Conservation (phyloP, 2,888 invertebrate genomes). For the Clanis bilineata region DNA sequence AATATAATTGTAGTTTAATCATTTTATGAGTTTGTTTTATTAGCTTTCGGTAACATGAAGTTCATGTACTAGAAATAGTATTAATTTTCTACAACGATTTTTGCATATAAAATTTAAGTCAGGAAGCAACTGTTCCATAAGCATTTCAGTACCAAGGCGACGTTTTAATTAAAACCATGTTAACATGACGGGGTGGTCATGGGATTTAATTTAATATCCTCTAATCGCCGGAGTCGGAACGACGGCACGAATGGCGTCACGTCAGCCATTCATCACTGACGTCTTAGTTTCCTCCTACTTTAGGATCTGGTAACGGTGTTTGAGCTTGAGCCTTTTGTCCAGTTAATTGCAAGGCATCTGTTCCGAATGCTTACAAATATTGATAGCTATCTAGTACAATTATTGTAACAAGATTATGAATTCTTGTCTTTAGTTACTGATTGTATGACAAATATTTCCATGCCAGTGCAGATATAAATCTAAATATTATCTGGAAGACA, state of each 20-base stretch:
- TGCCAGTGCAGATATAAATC: too few species aligned
- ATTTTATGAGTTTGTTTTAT: too few species aligned
- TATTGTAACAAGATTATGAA: too few species aligned
- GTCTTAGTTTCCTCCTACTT: conserved; percentile 46
- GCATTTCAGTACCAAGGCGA: not conserved
- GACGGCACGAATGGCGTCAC: conserved; percentile 50
- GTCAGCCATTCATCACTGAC: conserved; percentile 56
- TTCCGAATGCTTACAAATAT: not conserved
- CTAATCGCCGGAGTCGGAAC: conserved; percentile 28
- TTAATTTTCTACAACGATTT: too few species aligned
- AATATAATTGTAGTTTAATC: too few species aligned
- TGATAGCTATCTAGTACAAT: not conserved
- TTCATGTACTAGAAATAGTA: too few species aligned
- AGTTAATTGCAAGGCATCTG: not conserved
- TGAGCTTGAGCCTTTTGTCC: not conserved
- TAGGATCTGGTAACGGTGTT: conserved; percentile 1
- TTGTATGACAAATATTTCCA: too few species aligned
- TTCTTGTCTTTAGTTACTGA: too few species aligned
- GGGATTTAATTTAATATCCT: conserved; percentile 17
- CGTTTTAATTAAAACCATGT: not conserved
- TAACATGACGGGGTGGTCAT: not conserved
- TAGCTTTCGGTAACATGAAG: too few species aligned
- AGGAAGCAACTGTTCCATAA: too few species aligned
- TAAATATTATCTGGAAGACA: too few species aligned
- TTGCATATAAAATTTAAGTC: too few species aligned